Evolutionary conservation across 2,113 vertebrate genomes (phyloP).

Genomic region (Pyrgilauda ruficollis): DNA sequence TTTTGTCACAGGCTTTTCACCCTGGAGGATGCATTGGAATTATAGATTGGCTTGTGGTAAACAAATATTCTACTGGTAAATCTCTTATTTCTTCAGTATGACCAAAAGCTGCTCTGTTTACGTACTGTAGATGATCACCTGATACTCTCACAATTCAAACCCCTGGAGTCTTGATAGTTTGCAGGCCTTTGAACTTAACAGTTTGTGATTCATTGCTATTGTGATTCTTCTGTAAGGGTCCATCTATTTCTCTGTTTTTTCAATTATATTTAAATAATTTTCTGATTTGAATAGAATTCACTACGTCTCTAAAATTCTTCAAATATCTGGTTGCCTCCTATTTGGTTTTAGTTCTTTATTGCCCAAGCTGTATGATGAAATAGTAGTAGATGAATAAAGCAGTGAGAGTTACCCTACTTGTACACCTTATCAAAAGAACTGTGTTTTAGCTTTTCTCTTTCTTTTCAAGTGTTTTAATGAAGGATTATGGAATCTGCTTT

Average conservation of each 20-base stretch:
- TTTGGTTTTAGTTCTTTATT: not conserved
- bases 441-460: not conserved
- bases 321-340: not conserved
- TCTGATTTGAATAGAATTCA: not conserved
- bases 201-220: not conserved
- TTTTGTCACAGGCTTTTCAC: not conserved
- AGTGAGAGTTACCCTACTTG: not conserved
- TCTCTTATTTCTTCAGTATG: not conserved
- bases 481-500: not conserved
- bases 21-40: not conserved
- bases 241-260: not conserved
- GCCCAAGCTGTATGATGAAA: not conserved
- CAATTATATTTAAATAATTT: not conserved
- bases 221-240: not conserved
- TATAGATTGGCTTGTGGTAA: not conserved
- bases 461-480: not conserved
- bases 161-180: not conserved
- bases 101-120: not conserved
- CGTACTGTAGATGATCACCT: fast-evolving
- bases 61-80: not conserved
- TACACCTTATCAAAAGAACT: not conserved
- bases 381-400: not conserved
- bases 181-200: not conserved
- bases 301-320: not conserved
- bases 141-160: not conserved